phyloP scores from a whole-genome alignment of 2,797 vertebrate genomes.

The Crenuchus spilurus region DNA sequence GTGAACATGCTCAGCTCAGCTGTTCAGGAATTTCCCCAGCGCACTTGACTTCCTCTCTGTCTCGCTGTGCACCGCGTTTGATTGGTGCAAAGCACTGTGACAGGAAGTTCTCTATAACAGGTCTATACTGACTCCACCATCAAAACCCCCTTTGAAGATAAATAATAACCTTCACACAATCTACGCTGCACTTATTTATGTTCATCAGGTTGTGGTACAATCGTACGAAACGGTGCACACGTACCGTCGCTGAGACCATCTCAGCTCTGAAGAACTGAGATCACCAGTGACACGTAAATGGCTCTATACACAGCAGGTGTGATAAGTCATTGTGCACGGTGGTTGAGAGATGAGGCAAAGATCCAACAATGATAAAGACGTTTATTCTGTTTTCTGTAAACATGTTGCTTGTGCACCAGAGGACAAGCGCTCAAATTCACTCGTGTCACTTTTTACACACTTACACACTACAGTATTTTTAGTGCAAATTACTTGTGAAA shows the following conservation, averaged over 20 bases:
- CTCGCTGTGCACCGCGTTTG: constrained; percentile 55
- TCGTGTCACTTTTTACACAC: too few relatives aligned
- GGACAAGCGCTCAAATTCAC: not conserved
- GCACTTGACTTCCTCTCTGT: constrained; percentile 76
- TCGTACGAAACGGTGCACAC: not conserved
- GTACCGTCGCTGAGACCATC: not conserved
- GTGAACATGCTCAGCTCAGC: constrained; percentile 71
- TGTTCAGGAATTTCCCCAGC: constrained; percentile 84
- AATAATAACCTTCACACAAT: constrained; percentile 46
- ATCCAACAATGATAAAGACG: not conserved
- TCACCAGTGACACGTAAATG: not conserved
- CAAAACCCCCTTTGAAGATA: constrained; percentile 69
- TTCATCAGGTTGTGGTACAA: not conserved
- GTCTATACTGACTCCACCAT: constrained; percentile 69
- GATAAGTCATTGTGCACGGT: not conserved
- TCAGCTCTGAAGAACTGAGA: not conserved
- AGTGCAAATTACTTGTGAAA: too few relatives aligned
- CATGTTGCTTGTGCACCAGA: not conserved
- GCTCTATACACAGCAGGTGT: not conserved
- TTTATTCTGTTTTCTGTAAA: not conserved
- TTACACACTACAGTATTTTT: too few relatives aligned
- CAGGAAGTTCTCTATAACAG: constrained; percentile 74
- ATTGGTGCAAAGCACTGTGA: constrained; percentile 69
- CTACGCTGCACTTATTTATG: not conserved
- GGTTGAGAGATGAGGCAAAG: not conserved